A percentile compares a stretch with the other conserved stretches of the same genome.
These are phyloP conservation scores for Discoglossus pictus DNA, from an alignment of 2,797 vertebrate genomes.

Conservation along the genomic window DNA sequence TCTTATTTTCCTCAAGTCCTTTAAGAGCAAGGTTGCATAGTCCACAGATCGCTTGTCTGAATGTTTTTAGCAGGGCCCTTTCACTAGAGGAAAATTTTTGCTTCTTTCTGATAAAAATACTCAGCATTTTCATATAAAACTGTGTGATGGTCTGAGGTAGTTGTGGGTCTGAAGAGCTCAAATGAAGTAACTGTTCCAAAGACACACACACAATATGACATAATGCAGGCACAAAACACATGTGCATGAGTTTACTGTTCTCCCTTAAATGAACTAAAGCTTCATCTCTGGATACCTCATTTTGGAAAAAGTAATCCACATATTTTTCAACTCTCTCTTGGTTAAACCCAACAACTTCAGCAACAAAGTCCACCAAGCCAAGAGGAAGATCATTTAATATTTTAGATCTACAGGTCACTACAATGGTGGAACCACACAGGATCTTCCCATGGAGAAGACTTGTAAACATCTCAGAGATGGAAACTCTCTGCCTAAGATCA, in stretches of 20 bases:
- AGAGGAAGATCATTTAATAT: slow-evolving; percentile 69
- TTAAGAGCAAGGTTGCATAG: slow-evolving; percentile 77
- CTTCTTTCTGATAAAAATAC: slow-evolving; percentile 68
- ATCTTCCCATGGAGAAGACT: slow-evolving; percentile 74
- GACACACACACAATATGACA: slow-evolving; percentile 84
- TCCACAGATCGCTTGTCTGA: slow-evolving; percentile 63
- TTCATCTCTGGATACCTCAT: slow-evolving; percentile 49
- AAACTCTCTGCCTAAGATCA: slow-evolving; percentile 44
- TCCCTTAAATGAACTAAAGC: slow-evolving; percentile 70
- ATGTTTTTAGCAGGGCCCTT: slow-evolving; percentile 44
- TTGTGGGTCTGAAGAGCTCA: slow-evolving; percentile 17
- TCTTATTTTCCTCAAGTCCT: slow-evolving; percentile 73
- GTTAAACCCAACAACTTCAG: slow-evolving; percentile 81
- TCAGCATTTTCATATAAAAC: slow-evolving; percentile 79
- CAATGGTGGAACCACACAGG: slow-evolving; percentile 79
- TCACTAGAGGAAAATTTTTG: neutral
- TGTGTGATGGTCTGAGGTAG: slow-evolving; percentile 81
- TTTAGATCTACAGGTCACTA: slow-evolving; percentile 81
- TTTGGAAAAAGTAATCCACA: slow-evolving; percentile 70
- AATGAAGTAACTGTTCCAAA: slow-evolving; percentile 71
- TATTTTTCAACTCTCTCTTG: slow-evolving; percentile 73
- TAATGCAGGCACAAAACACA: slow-evolving; percentile 81
- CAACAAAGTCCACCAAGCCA: slow-evolving; percentile 60
- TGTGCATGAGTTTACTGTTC: slow-evolving; percentile 69
- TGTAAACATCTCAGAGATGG: slow-evolving; percentile 75